Conservation (phyloP, 2,888 invertebrate genomes). For the Polyploca ridens region DNA sequence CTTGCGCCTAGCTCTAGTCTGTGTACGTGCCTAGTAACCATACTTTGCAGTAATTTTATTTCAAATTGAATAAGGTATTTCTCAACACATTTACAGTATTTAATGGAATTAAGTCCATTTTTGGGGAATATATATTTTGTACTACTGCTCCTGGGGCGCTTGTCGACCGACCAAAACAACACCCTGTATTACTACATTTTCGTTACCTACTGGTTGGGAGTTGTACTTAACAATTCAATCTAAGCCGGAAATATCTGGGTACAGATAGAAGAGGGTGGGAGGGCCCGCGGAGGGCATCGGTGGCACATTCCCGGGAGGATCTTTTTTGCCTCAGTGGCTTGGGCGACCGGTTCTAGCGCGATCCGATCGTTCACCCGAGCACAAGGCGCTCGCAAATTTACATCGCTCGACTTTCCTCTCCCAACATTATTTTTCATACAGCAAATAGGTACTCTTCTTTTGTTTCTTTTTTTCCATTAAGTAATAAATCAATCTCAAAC, state of each 20-base stretch:
- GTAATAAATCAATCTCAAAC: not conserved
- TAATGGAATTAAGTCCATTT: no score
- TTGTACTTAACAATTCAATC: constrained; percentile 36
- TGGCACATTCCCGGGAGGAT: constrained; percentile 67
- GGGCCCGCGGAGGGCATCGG: constrained; percentile 18
- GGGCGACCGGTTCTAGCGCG: constrained; percentile 68
- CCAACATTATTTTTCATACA: constrained; percentile 46
- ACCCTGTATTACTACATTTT: no score
- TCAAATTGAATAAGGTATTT: no score
- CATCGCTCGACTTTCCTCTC: constrained; percentile 46
- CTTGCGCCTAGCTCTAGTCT: no score
- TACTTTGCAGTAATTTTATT: no score
- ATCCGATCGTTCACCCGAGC: constrained; percentile 75
- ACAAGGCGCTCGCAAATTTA: constrained; percentile 61
- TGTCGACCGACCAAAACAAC: no score
- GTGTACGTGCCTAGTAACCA: no score
- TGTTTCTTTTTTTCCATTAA: no score
- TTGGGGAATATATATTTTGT: no score
- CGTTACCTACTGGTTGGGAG: not conserved
- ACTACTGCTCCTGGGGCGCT: no score
- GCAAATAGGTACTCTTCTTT: no score
- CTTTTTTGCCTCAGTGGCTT: constrained; percentile 61
- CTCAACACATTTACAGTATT: no score
- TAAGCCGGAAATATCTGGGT: constrained; percentile 61
- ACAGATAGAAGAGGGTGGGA: constrained; percentile 41